Percentiles rank a stretch among this genome's conserved stretches.
phyloP scores from a whole-genome alignment of 1,140 invertebrate species.

The Pseudoatta argentina region DNA sequence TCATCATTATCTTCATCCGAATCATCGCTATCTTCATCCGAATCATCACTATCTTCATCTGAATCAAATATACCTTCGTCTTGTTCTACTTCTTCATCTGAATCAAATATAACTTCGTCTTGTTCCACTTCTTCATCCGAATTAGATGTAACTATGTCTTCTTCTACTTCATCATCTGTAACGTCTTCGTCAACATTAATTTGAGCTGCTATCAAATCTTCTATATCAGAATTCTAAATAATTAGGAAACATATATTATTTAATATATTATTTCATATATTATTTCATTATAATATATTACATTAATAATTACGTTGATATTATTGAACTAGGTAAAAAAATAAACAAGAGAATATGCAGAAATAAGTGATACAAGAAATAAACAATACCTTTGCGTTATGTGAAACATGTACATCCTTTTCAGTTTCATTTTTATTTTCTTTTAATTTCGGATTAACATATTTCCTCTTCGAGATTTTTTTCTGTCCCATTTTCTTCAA shows the following conservation, averaged over 20 bases:
- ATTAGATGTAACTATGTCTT: constrained; percentile 81
- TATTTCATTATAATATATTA: not conserved
- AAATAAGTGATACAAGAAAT: constrained; percentile 1
- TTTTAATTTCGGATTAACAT: not conserved
- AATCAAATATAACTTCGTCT: constrained; percentile 78
- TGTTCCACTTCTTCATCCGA: constrained; percentile 86
- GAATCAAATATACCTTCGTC: constrained; percentile 64
- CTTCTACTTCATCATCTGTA: constrained; percentile 86
- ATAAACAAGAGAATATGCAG: not conserved
- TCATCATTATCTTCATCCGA: constrained; percentile 80
- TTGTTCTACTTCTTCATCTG: no score
- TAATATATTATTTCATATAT: not conserved
- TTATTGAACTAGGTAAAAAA: constrained; percentile 4
- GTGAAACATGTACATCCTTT: constrained; percentile 46
- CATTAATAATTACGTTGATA: not conserved
- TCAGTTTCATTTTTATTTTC: constrained; percentile 33
- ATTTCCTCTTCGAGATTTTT: constrained; percentile 71
- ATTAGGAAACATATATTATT: not conserved
- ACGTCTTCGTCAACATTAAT: constrained; percentile 86
- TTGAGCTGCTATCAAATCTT: constrained; percentile 78
- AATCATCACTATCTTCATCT: constrained; percentile 83
- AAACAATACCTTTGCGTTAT: not conserved
- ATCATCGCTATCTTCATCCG: constrained; percentile 81
- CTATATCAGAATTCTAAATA: constrained; percentile 79
- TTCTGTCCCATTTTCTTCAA: constrained; percentile 67